phyloP scores from a whole-genome alignment of 2,113 vertebrate genomes.

The Nannospalax galili region DNA sequence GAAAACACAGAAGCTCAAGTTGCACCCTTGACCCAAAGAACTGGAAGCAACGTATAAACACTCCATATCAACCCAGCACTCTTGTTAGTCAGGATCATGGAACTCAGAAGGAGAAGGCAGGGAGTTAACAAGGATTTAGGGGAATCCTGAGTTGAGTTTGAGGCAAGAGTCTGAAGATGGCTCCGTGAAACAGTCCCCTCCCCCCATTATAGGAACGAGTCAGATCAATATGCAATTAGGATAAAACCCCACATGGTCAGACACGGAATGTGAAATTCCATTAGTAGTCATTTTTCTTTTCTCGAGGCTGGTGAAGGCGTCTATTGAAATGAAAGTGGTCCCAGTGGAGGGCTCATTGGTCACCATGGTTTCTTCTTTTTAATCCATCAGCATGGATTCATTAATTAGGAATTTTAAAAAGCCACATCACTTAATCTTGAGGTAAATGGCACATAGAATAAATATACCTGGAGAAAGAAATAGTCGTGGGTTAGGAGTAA shows the following conservation, averaged over 20 bases:
- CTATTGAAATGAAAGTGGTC: background rate
- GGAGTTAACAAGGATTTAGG: background rate
- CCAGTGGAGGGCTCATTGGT: background rate
- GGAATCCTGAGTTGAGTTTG: too few relatives aligned
- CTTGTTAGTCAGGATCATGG: background rate
- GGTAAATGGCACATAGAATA: background rate
- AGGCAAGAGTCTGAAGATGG: accelerated
- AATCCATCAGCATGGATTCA: background rate
- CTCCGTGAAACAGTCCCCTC: accelerated
- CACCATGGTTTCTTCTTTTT: background rate
- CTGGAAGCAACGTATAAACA: background rate
- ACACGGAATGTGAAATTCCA: background rate
- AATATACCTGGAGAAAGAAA: background rate
- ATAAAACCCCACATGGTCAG: background rate
- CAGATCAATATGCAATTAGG: background rate
- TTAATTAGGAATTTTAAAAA: background rate
- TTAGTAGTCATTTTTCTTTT: constrained; percentile 1
- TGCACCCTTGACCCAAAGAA: background rate
- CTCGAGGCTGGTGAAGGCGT: background rate
- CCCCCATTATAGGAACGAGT: background rate
- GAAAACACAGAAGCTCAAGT: background rate
- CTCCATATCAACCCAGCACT: background rate
- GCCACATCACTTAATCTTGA: background rate
- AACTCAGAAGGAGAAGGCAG: background rate
- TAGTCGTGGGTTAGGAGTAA: background rate